A percentile compares a stretch with the other conserved stretches of the same genome.
These are phyloP conservation scores for Acronicta alni DNA, from an alignment of 2,888 invertebrate species.

Conservation along the genomic window DNA sequence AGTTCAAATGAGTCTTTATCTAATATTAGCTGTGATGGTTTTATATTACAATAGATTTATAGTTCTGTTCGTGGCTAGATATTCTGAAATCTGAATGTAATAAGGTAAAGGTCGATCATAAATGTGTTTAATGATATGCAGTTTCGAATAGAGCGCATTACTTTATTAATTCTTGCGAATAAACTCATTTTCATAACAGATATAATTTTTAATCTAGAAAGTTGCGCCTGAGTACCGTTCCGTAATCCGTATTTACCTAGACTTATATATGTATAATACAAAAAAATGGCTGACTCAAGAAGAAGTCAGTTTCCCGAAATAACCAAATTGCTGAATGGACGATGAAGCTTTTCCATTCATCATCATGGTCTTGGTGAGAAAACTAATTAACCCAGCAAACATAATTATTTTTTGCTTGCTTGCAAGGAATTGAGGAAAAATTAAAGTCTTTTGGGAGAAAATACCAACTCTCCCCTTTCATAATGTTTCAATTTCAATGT, in stretches of 20 bases:
- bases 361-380: no score
- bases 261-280: no score
- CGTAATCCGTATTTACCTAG: no score
- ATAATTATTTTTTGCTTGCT: not conserved
- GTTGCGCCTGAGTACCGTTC: not conserved
- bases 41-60: slow-evolving; percentile 33
- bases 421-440: no score
- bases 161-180: slow-evolving; percentile 6
- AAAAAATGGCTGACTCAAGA: no score
- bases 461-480: no score
- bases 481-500: no score
- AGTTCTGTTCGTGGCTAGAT: slow-evolving; percentile 12
- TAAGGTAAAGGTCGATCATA: slow-evolving; percentile 38
- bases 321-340: no score
- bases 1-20: slow-evolving; percentile 37
- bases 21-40: slow-evolving; percentile 14
- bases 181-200: slow-evolving; percentile 21
- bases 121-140: no score
- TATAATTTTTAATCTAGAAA: slow-evolving; percentile 27
- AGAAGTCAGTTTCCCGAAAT: no score
- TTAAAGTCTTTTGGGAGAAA: no score
- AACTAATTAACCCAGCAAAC: not conserved
- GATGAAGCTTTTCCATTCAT: no score
- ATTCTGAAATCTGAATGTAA: slow-evolving; percentile 25
- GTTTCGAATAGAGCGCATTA: slow-evolving; percentile 27